A percentile compares a stretch with the other conserved stretches of the same genome.
Evolutionary conservation across 2,888 invertebrate species (phyloP).

Genomic region (Panzeria rudis): DNA sequence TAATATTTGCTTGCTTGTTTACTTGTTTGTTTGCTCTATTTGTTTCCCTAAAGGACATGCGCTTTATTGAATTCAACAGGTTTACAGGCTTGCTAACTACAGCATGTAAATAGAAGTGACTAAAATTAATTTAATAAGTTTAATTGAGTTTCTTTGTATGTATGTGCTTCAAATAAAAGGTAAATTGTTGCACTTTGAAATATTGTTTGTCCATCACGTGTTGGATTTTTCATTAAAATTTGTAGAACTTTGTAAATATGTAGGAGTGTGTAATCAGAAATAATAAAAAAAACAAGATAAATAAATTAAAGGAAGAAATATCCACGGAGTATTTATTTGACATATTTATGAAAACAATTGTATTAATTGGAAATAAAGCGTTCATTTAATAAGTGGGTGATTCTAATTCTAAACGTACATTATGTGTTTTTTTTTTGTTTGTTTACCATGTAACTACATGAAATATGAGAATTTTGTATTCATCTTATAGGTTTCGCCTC

Average conservation of each 20-base stretch:
- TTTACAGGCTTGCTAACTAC: slow-evolving; percentile 9
- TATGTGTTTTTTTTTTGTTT: too few relatives aligned
- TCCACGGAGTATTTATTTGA: background rate
- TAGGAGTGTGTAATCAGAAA: background rate
- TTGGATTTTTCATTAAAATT: background rate
- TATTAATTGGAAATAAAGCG: background rate
- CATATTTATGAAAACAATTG: background rate
- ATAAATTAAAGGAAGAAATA: background rate
- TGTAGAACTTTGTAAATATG: background rate
- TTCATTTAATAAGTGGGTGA: background rate
- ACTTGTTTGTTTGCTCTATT: background rate
- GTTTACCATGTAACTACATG: too few relatives aligned
- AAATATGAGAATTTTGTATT: too few relatives aligned
- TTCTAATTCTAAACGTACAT: too few relatives aligned
- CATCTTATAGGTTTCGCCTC: too few relatives aligned
- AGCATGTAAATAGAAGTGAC: background rate
- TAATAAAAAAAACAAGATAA: background rate
- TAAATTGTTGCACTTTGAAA: slow-evolving; percentile 3
- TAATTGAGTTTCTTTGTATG: background rate
- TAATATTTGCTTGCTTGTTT: slow-evolving; percentile 8
- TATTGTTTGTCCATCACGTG: background rate
- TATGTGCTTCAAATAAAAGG: background rate
- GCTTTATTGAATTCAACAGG: slow-evolving; percentile 53
- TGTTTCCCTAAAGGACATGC: slow-evolving; percentile 53
- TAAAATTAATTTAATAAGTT: slow-evolving; percentile 16